Conservation (phyloP, 1,140 invertebrate genomes). For the Hylyphantes graminicola region DNA sequence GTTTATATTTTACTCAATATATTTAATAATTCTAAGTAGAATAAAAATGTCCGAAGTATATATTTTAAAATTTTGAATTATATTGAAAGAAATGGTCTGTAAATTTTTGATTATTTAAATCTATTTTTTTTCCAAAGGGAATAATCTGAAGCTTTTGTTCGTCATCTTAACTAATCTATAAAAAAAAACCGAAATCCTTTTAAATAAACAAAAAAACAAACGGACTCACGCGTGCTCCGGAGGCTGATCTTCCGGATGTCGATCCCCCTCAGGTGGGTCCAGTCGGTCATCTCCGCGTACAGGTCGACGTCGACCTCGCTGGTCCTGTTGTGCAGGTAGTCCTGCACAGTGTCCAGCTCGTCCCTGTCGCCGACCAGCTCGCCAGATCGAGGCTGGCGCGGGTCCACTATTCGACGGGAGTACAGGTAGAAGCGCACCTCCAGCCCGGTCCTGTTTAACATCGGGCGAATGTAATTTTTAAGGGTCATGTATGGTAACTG, state of each 20-base stretch:
- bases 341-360: background rate
- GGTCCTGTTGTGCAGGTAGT: constrained; percentile 14
- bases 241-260: background rate
- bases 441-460: constrained; percentile 6
- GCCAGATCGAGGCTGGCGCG: background rate
- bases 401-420: background rate
- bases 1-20: too few species aligned
- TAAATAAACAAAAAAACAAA: too few species aligned
- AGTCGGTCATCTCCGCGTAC: constrained; percentile 6
- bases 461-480: background rate
- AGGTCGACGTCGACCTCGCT: background rate
- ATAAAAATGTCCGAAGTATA: too few species aligned
- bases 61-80: too few species aligned
- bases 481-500: too few species aligned
- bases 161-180: too few species aligned
- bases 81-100: too few species aligned
- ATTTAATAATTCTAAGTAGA: too few species aligned
- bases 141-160: too few species aligned
- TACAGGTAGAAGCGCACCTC: constrained; percentile 19
- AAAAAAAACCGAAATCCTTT: too few species aligned
- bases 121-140: too few species aligned
- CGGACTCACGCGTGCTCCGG: constrained; percentile 9
- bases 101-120: too few species aligned
- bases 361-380: constrained; percentile 4
- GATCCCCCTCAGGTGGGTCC: constrained; percentile 1